Base-by-base conservation (phyloP, 1,140 invertebrate species). In the Leptinotarsa undecemlineata region DNA sequence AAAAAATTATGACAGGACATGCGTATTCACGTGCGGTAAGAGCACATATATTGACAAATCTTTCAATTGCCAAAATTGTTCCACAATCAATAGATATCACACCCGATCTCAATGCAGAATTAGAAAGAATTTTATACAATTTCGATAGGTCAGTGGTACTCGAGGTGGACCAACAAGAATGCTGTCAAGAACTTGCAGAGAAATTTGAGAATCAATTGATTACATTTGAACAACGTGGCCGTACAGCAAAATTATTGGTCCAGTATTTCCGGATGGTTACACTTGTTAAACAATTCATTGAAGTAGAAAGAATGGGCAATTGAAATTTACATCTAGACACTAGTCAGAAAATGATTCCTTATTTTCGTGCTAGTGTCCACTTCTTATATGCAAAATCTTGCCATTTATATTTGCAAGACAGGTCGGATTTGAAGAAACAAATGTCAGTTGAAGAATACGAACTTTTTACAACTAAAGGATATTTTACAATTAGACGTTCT, bases 181-280 rank as follows among this genome's bases (percentile, higher is more conserved):
- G 74, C 23, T 77, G 21, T 3, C 21, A 21, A 21, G 48, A 71
- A 66, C 15, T 77, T 72, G 42, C 21, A 80, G n/a, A 79, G 75
- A 66, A 75, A 76, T 82, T 82, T 70, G 75, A 79, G 76, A 14
- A 80, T 75, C 74, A 82, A 81, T 47, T 82, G 57, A 78, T 66
- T 21, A 73, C 64, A 61, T 42, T 72, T 42, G 48, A 61, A 63
- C 19, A 75, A 75, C 4, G 74, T 64, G 57, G 71, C 67, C 21
- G 2, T 20, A 84, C 84, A 23, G 78, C 81, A 68, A 79, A 83
- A 79, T 75, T 84, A 68, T 85, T 83, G 83, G 75, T 82, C 21
- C 81, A 84, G 73, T 85, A 85, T 79, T 84, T 81, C 79, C 19
- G 60, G 26, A 81, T 84, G 83, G 80, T 83, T 60, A 80, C 78